These are phyloP conservation scores for Ophraella communa DNA, from an alignment of 2,888 invertebrate genomes.

Conservation along the genomic window DNA sequence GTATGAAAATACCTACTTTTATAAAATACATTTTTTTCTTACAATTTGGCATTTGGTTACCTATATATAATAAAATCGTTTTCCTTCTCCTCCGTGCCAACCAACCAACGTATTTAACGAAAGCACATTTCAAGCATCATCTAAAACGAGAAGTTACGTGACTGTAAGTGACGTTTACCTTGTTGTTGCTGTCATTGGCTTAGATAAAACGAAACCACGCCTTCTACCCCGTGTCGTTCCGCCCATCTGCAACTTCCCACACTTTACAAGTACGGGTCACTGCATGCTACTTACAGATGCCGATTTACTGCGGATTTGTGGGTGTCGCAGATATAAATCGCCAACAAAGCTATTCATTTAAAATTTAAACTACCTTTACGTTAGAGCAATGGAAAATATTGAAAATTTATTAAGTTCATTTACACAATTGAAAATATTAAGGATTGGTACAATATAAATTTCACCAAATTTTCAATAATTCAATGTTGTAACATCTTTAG, in stretches of 20 bases:
- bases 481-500: no score
- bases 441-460: no score
- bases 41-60: background rate
- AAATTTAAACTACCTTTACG: constrained; percentile 24
- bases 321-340: constrained; percentile 20
- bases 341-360: constrained; percentile 15
- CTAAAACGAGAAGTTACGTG: constrained; percentile 57
- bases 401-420: constrained; percentile 1
- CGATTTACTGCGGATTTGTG: constrained; percentile 54
- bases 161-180: constrained; percentile 56
- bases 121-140: constrained; percentile 55
- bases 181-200: constrained; percentile 19
- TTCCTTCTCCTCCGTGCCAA: constrained; percentile 11
- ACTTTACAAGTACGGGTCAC: constrained; percentile 60
- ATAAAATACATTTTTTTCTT: background rate
- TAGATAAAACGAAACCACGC: constrained; percentile 24
- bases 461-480: no score
- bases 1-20: no score
- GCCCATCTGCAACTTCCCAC: constrained; percentile 59
- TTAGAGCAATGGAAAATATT: no score
- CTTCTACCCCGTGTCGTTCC: constrained; percentile 53
- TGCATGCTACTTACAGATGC: constrained; percentile 51
- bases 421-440: background rate
- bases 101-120: constrained; percentile 45
- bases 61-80: background rate